Base-by-base conservation (phyloP, 2,797 vertebrate species). In the Labroides dimidiatus region DNA sequence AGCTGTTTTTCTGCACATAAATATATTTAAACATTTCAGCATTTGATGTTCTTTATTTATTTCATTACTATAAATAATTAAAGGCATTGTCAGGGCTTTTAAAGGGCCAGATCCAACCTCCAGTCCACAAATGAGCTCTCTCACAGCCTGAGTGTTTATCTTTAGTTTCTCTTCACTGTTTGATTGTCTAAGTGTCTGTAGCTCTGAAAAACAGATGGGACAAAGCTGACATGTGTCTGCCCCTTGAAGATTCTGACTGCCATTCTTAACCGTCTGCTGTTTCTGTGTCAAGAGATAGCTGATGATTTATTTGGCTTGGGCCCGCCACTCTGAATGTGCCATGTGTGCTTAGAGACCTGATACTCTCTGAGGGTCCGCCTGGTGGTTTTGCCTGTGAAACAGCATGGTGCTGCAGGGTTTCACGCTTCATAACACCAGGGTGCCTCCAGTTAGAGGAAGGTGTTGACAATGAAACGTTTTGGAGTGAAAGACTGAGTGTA, bases 231-330 rank as follows among this genome's bases (percentile, higher is more conserved):
- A 81, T 81, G 79, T 83, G 65, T 84, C 72, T 51, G 50, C 77
- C 60, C 64, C 66, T 60, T 50, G 52, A 72, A 74, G 72, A 72
- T 83, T n/a, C n/a, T 55, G 59, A 49, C 67, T 72, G 80, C 84
- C 52, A 79, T 69, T 81, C 43, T 75, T 81, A 65, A 72, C 74
- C 57, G 36, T 82, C 84, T 84, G 77, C 90, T 68, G 68, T 75
- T 77, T 55, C 50, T 53, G 33, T 79, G 75, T 78, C 44, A 65
- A 64, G 81, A 75, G 64, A 84, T 72, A 72, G 61, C 59, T 80
- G 78, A 80, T 87, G 87, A 87, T 92, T 92, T 91, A 87, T 90
- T 89, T 91, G 80, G 85, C 64, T 83, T 72, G 78, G 82, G 62
- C 59, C 71, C 62, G 0, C 64, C 56, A 30, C 72, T 77, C 72